phyloP scores from a whole-genome alignment of 2,797 vertebrate genomes.

The Salmo trutta region DNA sequence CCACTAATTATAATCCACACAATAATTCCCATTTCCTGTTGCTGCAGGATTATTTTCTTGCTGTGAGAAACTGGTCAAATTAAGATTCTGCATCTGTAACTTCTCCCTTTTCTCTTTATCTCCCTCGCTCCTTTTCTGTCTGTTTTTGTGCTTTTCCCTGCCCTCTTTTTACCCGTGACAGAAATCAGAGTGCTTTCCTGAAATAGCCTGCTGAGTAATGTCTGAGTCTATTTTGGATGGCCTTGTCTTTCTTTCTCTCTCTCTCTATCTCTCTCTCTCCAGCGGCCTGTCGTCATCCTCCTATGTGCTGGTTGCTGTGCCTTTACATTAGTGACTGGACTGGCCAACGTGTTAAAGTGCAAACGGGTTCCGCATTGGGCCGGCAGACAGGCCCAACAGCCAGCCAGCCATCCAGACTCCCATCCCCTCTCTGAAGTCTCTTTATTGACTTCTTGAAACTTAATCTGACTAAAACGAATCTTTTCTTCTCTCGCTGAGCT shows the following conservation, averaged over 20 bases:
- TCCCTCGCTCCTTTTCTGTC: not conserved
- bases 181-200: conserved; percentile 57
- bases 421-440: conserved; percentile 9
- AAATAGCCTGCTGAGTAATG: conserved; percentile 75
- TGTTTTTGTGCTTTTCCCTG: not conserved
- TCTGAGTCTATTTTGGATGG: conserved; percentile 69
- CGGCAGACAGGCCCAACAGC: conserved; percentile 29
- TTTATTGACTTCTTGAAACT: conserved; percentile 46
- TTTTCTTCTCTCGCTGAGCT: conserved; percentile 18
- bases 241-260: conserved; percentile 9
- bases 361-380: conserved; percentile 39
- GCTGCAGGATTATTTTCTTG: no score
- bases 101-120: not conserved
- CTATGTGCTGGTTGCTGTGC: conserved; percentile 41
- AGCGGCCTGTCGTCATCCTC: conserved; percentile 39
- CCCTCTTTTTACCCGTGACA: conserved; percentile 42
- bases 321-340: conserved; percentile 39
- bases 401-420: conserved; percentile 20
- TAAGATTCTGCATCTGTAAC: no score
- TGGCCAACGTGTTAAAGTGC: conserved; percentile 48
- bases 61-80: no score
- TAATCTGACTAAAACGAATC: conserved; percentile 33
- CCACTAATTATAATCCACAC: not conserved
- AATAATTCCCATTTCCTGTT: no score
- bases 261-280: not conserved